A percentile compares a stretch with the other conserved stretches of the same genome.
phyloP scores from a whole-genome alignment of 1,140 invertebrate genomes.

The Papilio machaon region DNA sequence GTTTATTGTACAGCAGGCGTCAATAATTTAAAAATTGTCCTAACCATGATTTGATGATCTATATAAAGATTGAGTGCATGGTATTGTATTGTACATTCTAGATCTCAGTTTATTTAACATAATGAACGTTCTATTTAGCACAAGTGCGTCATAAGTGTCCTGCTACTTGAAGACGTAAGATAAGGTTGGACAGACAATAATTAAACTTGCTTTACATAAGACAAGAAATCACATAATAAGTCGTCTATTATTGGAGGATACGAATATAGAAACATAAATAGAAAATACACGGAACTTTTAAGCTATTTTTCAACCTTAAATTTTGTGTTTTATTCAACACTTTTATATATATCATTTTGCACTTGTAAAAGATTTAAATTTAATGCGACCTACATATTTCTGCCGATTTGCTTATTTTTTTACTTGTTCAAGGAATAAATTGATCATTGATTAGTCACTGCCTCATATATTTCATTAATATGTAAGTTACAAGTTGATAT shows the following conservation, averaged over 20 bases:
- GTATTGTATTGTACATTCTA: neutral
- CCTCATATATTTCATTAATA: neutral
- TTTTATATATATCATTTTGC: too few species aligned
- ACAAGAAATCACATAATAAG: neutral
- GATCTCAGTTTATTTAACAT: neutral
- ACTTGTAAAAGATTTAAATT: neutral
- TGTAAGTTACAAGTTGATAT: too few species aligned
- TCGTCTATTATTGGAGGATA: neutral
- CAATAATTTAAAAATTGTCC: neutral
- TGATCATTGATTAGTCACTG: neutral
- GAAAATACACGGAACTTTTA: too few species aligned
- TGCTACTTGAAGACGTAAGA: neutral
- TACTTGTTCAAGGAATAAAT: neutral
- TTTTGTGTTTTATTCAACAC: too few species aligned
- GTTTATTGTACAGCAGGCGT: conserved; percentile 4
- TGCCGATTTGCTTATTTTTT: neutral
- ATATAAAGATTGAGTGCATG: neutral
- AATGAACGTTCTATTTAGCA: neutral
- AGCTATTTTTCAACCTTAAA: too few species aligned
- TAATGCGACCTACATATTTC: neutral
- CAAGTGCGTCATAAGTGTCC: neutral
- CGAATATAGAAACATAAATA: too few species aligned
- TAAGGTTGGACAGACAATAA: conserved; percentile 7
- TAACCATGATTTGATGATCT: neutral
- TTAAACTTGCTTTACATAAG: neutral